A percentile compares a stretch with the other conserved stretches of the same genome.
phyloP scores from a whole-genome alignment of 2,888 invertebrate genomes.

The Eupithecia tripunctaria region DNA sequence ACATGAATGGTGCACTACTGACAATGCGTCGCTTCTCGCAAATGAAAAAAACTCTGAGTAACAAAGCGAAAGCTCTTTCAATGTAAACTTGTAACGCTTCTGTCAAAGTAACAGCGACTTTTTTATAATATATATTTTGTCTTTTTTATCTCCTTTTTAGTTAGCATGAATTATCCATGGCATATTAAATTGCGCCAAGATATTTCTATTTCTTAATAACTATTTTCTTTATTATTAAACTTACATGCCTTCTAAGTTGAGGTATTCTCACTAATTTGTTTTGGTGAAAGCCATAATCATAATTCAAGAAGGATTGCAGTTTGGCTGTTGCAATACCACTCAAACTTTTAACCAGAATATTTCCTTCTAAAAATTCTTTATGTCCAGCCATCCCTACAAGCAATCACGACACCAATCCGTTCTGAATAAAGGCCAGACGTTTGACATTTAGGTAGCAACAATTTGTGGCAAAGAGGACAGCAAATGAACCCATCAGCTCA shows the following conservation, averaged over 20 bases:
- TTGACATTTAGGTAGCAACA: slow-evolving; percentile 1
- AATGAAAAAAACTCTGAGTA: slow-evolving; percentile 62
- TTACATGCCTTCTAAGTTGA: too few species aligned
- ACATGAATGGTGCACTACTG: slow-evolving; percentile 49
- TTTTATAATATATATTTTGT: not conserved
- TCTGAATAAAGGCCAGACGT: not conserved
- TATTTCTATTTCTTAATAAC: too few species aligned
- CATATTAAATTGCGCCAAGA: not conserved
- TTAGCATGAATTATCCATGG: not conserved
- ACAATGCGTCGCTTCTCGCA: slow-evolving; percentile 59
- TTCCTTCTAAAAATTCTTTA: not conserved
- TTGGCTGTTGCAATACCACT: not conserved
- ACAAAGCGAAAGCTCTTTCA: slow-evolving; percentile 67
- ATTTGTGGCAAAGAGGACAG: slow-evolving; percentile 7
- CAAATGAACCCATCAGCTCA: slow-evolving; percentile 10
- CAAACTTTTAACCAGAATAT: not conserved
- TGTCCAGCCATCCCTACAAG: not conserved
- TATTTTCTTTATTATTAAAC: too few species aligned
- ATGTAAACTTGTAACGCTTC: slow-evolving; percentile 52
- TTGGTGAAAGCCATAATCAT: too few species aligned
- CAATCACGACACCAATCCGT: not conserved
- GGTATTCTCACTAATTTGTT: too few species aligned
- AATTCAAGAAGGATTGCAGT: too few species aligned
- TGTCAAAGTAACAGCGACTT: slow-evolving; percentile 45
- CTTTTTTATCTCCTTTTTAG: not conserved